Conservation (phyloP, 2,113 vertebrate genomes). For the Nestor notabilis region DNA sequence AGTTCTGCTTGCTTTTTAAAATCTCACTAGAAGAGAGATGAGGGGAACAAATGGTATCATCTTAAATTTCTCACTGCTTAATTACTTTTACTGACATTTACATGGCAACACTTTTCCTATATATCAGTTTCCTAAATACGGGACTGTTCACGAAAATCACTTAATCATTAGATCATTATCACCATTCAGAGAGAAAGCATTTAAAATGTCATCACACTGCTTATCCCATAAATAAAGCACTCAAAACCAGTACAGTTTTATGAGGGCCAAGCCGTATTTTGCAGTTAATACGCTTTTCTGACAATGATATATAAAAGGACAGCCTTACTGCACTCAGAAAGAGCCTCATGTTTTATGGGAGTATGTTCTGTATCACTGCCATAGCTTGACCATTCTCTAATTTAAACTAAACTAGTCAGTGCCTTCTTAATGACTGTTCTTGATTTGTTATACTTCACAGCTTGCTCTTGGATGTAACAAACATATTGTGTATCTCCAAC, state of each 20-base stretch:
- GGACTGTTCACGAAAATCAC: neutral
- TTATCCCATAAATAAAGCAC: conserved; percentile 26
- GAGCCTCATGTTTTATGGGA: neutral
- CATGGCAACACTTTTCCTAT: neutral
- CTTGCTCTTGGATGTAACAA: neutral
- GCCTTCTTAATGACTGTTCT: neutral
- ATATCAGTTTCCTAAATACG: neutral
- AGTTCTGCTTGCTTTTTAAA: neutral
- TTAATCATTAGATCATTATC: conserved; percentile 1
- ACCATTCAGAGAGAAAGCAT: neutral
- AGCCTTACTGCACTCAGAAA: neutral
- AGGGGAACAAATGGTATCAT: neutral
- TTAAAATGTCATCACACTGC: neutral
- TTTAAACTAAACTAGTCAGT: neutral
- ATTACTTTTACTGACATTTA: conserved; percentile 13
- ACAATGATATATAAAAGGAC: neutral
- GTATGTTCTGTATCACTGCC: neutral
- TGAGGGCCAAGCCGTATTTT: neutral
- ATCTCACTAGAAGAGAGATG: neutral
- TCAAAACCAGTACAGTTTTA: neutral
- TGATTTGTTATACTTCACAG: neutral
- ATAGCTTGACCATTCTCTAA: neutral
- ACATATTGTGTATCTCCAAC: neutral
- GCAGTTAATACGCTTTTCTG: neutral
- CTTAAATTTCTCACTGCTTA: neutral